phyloP scores from a whole-genome alignment of 2,797 vertebrate genomes.

The Tarsius wallacei region DNA sequence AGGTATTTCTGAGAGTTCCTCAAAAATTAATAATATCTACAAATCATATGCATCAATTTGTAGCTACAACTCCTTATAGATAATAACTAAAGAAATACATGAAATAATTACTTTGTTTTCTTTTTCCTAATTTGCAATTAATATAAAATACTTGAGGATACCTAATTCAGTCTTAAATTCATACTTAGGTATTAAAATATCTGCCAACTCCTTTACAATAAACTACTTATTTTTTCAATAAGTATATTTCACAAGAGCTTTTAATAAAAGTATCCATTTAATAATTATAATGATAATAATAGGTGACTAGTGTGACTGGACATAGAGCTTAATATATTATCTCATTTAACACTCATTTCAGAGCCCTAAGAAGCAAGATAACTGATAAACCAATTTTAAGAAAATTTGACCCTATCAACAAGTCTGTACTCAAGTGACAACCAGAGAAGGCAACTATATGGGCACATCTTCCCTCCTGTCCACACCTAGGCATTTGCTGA shows the following conservation, averaged over 20 bases:
- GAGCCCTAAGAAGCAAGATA: neutral
- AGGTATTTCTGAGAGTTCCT: neutral
- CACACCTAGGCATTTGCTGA: neutral
- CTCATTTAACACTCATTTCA: neutral
- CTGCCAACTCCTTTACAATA: neutral
- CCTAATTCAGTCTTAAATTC: conserved; percentile 13
- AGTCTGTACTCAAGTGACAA: neutral
- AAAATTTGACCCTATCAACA: neutral
- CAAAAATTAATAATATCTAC: conserved; percentile 26
- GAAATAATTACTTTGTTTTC: neutral
- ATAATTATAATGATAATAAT: neutral
- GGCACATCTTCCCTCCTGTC: neutral
- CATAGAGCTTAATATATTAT: neutral
- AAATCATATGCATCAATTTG: neutral
- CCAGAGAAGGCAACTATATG: neutral
- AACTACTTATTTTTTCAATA: neutral
- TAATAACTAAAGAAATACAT: neutral
- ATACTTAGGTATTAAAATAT: neutral
- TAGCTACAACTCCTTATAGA: neutral
- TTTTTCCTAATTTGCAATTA: neutral
- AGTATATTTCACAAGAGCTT: neutral
- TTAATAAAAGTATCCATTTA: neutral
- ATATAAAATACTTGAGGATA: neutral
- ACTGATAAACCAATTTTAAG: neutral
- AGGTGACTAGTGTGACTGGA: neutral